Conservation (phyloP, 2,113 vertebrate genomes). For the Indicator maculatus region DNA sequence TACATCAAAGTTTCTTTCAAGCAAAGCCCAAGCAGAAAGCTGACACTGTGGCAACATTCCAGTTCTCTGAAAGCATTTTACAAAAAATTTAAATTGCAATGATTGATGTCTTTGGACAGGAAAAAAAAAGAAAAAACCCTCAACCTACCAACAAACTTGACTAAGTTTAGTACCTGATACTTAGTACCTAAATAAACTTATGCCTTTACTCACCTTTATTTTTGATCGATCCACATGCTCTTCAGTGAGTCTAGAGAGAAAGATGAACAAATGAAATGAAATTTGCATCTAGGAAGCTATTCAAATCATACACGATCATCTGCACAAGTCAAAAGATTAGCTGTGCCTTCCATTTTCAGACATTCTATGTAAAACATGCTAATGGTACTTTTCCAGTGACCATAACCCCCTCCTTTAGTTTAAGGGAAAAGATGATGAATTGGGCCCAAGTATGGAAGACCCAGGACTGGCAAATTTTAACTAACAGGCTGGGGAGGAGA, state of each 20-base stretch:
- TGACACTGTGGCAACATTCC: background rate
- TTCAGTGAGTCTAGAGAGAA: background rate
- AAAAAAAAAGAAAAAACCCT: background rate
- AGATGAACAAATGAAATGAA: background rate
- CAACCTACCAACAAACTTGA: background rate
- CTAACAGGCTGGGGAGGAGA: background rate
- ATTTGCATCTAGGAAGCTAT: background rate
- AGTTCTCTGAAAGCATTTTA: background rate
- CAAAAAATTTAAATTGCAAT: background rate
- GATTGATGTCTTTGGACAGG: background rate
- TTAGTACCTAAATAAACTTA: background rate
- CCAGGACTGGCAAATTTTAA: background rate
- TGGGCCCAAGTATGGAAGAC: background rate
- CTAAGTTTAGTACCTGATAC: background rate
- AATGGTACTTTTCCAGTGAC: background rate
- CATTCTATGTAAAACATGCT: background rate
- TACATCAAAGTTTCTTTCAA: background rate
- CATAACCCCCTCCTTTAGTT: background rate
- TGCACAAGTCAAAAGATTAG: background rate
- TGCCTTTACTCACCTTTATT: constrained; percentile 1
- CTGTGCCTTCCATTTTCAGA: background rate
- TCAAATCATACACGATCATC: background rate
- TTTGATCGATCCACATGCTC: background rate
- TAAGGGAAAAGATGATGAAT: background rate
- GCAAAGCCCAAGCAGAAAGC: background rate